Conservation (phyloP, 2,113 vertebrate genomes). For the Micromys minutus region DNA sequence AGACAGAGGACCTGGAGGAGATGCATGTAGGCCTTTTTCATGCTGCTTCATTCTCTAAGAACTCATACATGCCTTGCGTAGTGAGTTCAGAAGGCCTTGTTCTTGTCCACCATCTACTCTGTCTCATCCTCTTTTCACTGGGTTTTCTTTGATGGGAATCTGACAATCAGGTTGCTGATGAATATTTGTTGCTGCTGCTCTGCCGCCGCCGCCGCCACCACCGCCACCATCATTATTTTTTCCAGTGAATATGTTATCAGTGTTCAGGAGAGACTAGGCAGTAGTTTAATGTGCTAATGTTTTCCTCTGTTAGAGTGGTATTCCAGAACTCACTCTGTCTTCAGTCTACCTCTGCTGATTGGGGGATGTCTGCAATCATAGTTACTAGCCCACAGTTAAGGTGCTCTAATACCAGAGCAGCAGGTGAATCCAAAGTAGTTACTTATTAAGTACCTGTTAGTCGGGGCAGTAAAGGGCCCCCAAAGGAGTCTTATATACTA, state of each 20-base stretch:
- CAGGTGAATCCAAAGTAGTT: not conserved
- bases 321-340: not conserved
- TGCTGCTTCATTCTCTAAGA: too few relatives aligned
- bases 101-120: too few relatives aligned
- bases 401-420: not conserved
- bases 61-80: too few relatives aligned
- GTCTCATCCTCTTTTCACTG: not conserved
- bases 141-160: not conserved
- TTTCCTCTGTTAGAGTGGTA: not conserved
- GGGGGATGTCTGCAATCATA: not conserved
- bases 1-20: too few relatives aligned
- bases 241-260: not conserved
- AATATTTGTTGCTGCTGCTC: not conserved
- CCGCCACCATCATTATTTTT: not conserved
- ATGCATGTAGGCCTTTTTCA: too few relatives aligned
- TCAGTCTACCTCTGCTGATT: not conserved
- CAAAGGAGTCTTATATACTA: not conserved
- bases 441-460: not conserved
- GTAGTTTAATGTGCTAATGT: not conserved
- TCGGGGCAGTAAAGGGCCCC: not conserved
- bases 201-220: rapidly evolving
- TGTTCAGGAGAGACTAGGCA: not conserved
- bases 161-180: not conserved
- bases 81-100: too few relatives aligned
- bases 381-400: not conserved